Evolutionary conservation across 2,113 vertebrate genomes (phyloP), one percentile per base, ranked within the genome.

Genomic region (Rhinogobius similis): DNA sequence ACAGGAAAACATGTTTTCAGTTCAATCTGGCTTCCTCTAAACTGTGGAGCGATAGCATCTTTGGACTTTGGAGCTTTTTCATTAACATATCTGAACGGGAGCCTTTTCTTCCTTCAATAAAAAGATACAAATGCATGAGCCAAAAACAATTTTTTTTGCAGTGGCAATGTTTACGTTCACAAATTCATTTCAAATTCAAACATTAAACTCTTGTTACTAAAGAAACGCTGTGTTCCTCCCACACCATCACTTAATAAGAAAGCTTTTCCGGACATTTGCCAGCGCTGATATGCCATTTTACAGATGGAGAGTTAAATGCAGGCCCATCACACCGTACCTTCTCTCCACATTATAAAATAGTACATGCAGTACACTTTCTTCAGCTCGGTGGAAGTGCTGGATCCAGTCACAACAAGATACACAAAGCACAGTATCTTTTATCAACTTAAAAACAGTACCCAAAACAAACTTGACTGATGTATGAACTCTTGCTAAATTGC

Each of bases 71-170:
- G 70, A 27, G 43, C 65, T 65, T 70, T 72, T 75, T 73, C 67
- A 87, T 90, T 90, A 75, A 72, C 86, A 87, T 91, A 77, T 73
- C 43, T 69, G 81, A 86, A 85, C 66, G 55, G 39, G 65, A 86
- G 65, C 67, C 41, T 62, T 38, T 21, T 39, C 12, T 23, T 21
- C 36, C 39, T 67, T 66, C 18, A 64, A 53, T 59, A 11, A 58
- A 61, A 70, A 55, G 71, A 68, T 41, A 58, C 26, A 18, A 58
- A 29, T 29, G 23, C 26, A 9, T 24, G 52, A 10, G 23, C 23
- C 24, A 55, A 26, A 26, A 11, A 13, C 12, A 55, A n/a, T n/a
- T n/a, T n/a, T 26, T 26, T 26, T 55, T 55, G 23, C 21, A 27
- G 77, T 59, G 29, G 14, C 21, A 24, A 24, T 55, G 7, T 55